Percentiles rank a stretch among this genome's conserved stretches.
Evolutionary conservation across 2,797 vertebrate species (phyloP).

Genomic region (Dermochelys coriacea): DNA sequence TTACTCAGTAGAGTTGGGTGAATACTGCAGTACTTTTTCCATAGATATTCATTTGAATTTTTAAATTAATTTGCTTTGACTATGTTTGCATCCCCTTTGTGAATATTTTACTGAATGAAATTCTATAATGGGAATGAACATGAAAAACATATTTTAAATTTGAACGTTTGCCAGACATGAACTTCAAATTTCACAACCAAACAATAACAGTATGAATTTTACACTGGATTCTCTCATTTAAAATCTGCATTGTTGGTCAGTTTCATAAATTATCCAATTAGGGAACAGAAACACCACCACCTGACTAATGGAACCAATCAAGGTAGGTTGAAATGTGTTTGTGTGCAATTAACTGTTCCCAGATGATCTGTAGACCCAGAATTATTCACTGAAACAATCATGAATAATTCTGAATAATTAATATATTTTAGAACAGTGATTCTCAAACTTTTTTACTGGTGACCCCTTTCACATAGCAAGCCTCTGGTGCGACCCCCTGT

Average conservation of each 20-base stretch:
- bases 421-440: neutral
- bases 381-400: neutral
- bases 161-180: conserved; percentile 70
- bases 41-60: conserved; percentile 63
- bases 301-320: neutral
- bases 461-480: too few relatives aligned
- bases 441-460: too few relatives aligned
- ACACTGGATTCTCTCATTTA: neutral
- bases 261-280: conserved; percentile 15
- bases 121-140: conserved; percentile 71
- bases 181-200: conserved; percentile 24
- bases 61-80: conserved; percentile 59
- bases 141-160: conserved; percentile 70
- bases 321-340: neutral
- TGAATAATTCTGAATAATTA: neutral
- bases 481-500: too few relatives aligned
- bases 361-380: neutral
- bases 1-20: conserved; percentile 30
- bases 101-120: conserved; percentile 64
- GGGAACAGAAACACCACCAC: conserved; percentile 10
- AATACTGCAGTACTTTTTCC: conserved; percentile 52
- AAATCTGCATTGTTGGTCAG: conserved; percentile 26
- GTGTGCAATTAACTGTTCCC: neutral
- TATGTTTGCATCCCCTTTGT: conserved; percentile 59
- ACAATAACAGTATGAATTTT: conserved; percentile 20